These are phyloP conservation scores for Ladona fulva DNA, from an alignment of 1,140 invertebrate species.

Conservation along the genomic window DNA sequence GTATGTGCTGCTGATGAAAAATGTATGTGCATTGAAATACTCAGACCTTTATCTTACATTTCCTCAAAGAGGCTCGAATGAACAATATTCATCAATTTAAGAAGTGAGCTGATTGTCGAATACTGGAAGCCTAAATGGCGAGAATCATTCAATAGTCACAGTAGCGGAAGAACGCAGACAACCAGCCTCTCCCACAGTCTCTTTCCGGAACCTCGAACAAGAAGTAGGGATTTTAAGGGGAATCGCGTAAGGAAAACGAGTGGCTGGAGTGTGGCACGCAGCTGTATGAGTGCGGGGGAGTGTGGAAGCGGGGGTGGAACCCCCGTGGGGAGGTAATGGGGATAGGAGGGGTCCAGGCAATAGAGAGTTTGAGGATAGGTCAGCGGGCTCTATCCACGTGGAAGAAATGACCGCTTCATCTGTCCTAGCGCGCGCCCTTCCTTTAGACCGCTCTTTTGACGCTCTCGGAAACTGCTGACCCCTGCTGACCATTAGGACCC, in stretches of 20 bases:
- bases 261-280: neutral
- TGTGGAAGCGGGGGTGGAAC: neutral
- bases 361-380: neutral
- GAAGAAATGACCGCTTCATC: constrained; percentile 3
- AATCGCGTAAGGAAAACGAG: neutral
- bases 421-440: neutral
- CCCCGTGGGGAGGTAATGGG: neutral
- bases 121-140: no score
- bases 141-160: no score
- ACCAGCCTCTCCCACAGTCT: no score
- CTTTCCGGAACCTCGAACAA: no score
- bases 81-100: no score
- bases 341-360: neutral
- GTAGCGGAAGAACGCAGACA: no score
- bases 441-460: neutral
- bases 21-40: no score
- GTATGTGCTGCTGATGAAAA: no score
- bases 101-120: no score
- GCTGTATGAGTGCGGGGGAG: neutral
- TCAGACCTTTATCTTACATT: no score
- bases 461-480: neutral
- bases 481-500: neutral
- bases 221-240: neutral
- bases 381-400: neutral
- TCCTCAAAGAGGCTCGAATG: no score